Evolutionary conservation across 1,140 invertebrate genomes (phyloP).

Genomic region (Bombyx mori): ASM3026992v2 NC_085124.1:8268501-8269000

Average conservation of each 20-base stretch:
- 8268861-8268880: conserved; percentile 13
- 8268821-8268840: conserved; percentile 19
- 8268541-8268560: conserved; percentile 17
- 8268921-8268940: conserved; percentile 16
- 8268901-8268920: conserved; percentile 15
- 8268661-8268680: conserved; percentile 22
- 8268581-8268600: conserved; percentile 44
- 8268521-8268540: conserved; percentile 1
- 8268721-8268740: conserved; percentile 32
- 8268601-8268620: conserved; percentile 49
- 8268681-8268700: conserved; percentile 8
- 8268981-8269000: conserved; percentile 1
- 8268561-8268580: conserved; percentile 31
- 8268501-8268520: background rate
- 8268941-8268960: conserved; percentile 6
- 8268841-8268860: conserved; percentile 27
- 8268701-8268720: conserved; percentile 21
- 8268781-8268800: conserved; percentile 50
- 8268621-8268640: conserved; percentile 40
- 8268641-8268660: conserved; percentile 28
- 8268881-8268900: conserved; percentile 17
- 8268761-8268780: conserved; percentile 51
- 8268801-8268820: conserved; percentile 29
- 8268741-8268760: conserved; percentile 52
- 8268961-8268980: conserved; percentile 6